phyloP scores from a whole-genome alignment of 2,113 vertebrate species.

The Melanerpes aurifrons region DNA sequence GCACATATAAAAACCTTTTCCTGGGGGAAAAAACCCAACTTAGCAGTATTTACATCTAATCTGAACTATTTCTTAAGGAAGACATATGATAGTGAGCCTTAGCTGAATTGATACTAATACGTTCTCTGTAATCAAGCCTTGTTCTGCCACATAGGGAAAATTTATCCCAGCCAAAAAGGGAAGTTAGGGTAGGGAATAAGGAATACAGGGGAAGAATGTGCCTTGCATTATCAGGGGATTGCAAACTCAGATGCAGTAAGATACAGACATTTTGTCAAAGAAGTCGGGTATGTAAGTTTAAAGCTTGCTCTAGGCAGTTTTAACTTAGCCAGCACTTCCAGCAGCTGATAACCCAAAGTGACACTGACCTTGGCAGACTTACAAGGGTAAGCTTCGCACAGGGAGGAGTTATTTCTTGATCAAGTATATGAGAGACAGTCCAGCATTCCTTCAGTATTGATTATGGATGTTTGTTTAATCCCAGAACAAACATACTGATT shows the following conservation, averaged over 20 bases:
- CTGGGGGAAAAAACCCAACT: not conserved
- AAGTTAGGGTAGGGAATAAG: not conserved
- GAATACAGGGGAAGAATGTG: not conserved
- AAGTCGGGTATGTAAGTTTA: not conserved
- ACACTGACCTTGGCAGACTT: conserved; percentile 40
- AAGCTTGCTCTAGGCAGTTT: conserved; percentile 22
- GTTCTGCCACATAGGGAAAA: not conserved
- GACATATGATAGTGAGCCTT: not conserved
- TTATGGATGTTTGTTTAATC: conserved; percentile 23
- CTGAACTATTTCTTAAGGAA: not conserved
- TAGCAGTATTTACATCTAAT: not conserved
- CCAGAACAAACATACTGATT: not conserved
- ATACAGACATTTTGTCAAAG: conserved; percentile 20
- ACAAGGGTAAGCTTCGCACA: conserved; percentile 13
- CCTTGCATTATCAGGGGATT: not conserved
- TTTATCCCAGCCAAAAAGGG: not conserved
- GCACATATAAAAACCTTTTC: not conserved
- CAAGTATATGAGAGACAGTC: not conserved
- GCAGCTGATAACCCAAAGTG: conserved; percentile 8
- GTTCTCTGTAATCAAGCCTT: not conserved
- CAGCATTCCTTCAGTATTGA: conserved; percentile 3
- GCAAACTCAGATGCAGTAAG: not conserved
- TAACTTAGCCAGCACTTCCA: conserved; percentile 17
- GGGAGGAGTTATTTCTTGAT: conserved; percentile 6
- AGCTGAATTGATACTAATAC: not conserved